Percentiles rank a stretch among this genome's conserved stretches.
These are phyloP conservation scores for Peribatodes rhomboidaria DNA, from an alignment of 2,888 invertebrate species.

Conservation along the genomic window DNA sequence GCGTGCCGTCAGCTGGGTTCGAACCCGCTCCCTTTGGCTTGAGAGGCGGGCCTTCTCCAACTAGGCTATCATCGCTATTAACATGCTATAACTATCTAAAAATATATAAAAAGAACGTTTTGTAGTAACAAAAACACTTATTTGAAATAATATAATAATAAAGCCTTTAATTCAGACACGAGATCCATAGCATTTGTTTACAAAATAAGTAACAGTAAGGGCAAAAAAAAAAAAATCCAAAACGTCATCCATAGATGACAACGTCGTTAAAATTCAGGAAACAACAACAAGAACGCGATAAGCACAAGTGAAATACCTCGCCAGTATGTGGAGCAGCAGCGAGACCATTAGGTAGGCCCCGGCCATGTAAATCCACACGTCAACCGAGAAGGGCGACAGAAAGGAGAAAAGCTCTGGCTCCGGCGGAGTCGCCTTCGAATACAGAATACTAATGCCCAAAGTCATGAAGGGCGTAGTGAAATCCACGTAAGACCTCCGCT, in stretches of 20 bases:
- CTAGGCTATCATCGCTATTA: too few relatives aligned
- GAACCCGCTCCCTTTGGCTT: too few relatives aligned
- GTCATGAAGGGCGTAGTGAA: constrained; percentile 99
- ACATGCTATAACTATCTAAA: too few relatives aligned
- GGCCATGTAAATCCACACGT: constrained; percentile 96
- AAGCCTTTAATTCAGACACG: too few relatives aligned
- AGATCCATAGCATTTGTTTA: too few relatives aligned
- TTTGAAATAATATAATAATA: too few relatives aligned
- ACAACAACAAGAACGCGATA: constrained; percentile 30
- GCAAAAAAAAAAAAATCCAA: too few relatives aligned
- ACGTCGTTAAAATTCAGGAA: background rate
- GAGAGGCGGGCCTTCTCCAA: too few relatives aligned
- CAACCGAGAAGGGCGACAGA: constrained; percentile 93
- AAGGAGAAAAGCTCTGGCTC: constrained; percentile 96
- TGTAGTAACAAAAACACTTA: too few relatives aligned
- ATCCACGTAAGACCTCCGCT: constrained; percentile 94
- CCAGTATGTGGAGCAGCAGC: constrained; percentile 92
- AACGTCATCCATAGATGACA: background rate
- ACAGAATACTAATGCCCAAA: constrained; percentile 96
- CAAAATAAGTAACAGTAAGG: too few relatives aligned
- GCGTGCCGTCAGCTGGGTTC: too few relatives aligned
- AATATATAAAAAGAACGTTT: too few relatives aligned
- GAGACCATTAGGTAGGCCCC: constrained; percentile 94
- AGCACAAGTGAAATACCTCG: constrained; percentile 84
- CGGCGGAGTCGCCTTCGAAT: constrained; percentile 91